Percentiles rank a stretch among this genome's conserved stretches.
Conservation (phyloP, 2,888 invertebrate species). For the Chrysotoxum bicinctum region DNA sequence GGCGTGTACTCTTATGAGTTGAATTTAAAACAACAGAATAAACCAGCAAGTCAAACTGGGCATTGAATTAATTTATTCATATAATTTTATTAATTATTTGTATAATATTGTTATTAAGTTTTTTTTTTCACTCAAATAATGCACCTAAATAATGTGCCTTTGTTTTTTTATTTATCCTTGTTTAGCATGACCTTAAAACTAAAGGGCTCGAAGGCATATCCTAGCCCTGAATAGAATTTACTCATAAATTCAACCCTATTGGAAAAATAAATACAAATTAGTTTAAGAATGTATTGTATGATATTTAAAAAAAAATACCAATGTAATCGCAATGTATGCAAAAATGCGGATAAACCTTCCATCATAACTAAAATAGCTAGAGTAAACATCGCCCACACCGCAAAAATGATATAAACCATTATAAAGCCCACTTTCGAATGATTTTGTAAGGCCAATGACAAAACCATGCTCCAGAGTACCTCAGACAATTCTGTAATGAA, state of each 20-base stretch:
- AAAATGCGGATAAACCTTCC: constrained; percentile 99
- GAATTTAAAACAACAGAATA: too few species aligned
- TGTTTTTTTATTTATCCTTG: constrained; percentile 81
- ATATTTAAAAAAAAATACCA: constrained; percentile 85
- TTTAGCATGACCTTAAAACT: constrained; percentile 89
- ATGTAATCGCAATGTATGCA: constrained; percentile 98
- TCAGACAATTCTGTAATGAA: constrained; percentile 87
- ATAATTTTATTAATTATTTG: too few species aligned
- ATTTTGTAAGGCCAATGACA: constrained; percentile 87
- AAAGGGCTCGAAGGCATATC: constrained; percentile 92
- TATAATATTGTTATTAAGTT: too few species aligned
- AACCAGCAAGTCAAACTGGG: too few species aligned
- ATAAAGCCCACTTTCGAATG: constrained; percentile 87
- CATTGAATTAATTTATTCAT: too few species aligned
- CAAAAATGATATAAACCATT: constrained; percentile 91
- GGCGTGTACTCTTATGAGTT: too few species aligned
- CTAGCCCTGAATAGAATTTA: constrained; percentile 93
- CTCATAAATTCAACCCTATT: constrained; percentile 97
- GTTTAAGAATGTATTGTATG: constrained; percentile 75
- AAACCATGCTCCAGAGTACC: constrained; percentile 97
- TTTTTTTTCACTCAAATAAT: too few species aligned
- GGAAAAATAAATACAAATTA: background rate
- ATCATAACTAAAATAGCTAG: constrained; percentile 97
- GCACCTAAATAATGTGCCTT: background rate
- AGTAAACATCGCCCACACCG: constrained; percentile 94